These are phyloP conservation scores for Sipha flava DNA, from an alignment of 1,140 invertebrate genomes.

Conservation along the genomic window DNA sequence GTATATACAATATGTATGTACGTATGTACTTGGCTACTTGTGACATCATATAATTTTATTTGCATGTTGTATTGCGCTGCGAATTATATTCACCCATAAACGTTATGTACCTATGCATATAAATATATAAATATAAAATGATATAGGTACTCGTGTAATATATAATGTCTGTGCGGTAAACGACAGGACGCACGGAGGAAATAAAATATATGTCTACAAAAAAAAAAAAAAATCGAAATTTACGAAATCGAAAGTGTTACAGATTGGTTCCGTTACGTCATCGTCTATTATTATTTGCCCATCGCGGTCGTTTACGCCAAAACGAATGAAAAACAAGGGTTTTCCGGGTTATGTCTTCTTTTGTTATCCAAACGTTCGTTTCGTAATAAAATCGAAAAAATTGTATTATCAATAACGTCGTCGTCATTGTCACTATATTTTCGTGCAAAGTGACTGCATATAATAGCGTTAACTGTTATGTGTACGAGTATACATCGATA, in stretches of 20 bases:
- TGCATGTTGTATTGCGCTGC: too few species aligned
- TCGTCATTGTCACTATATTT: neutral
- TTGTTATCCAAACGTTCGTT: neutral
- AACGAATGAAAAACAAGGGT: constrained; percentile 17
- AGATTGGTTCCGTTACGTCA: constrained; percentile 25
- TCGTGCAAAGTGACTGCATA: neutral
- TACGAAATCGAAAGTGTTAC: constrained; percentile 30
- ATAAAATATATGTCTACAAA: neutral
- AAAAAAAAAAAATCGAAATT: neutral
- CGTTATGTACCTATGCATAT: too few species aligned
- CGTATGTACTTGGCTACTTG: too few species aligned
- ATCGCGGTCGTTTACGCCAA: constrained; percentile 9
- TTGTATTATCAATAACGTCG: neutral
- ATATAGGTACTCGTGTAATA: too few species aligned
- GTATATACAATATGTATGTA: neutral
- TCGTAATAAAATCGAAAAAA: neutral
- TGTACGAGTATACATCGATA: neutral
- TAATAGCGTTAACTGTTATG: neutral
- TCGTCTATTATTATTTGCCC: neutral
- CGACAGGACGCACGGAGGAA: neutral
- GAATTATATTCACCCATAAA: too few species aligned
- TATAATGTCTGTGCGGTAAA: neutral
- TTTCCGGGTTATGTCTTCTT: constrained; percentile 10
- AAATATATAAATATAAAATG: too few species aligned
- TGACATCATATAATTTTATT: neutral